Base-by-base conservation (phyloP, 2,888 invertebrate genomes). In the Hirtodrosophila trivittata region DNA sequence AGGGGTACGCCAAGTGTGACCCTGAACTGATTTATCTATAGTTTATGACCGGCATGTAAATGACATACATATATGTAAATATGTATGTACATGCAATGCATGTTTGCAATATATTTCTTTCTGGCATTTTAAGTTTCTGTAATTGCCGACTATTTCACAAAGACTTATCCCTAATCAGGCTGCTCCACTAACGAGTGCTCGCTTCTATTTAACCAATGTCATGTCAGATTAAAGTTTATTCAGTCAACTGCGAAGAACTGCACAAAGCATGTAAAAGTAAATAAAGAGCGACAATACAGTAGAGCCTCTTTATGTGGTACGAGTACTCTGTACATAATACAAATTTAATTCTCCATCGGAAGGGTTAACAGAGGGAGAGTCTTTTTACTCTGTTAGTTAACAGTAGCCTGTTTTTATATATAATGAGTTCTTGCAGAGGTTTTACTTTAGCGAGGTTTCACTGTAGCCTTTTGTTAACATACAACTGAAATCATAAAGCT, bases 1-100 rank as follows among this genome's bases (percentile, higher is more conserved):
- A 25, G 33, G 41, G 16, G 45, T 16, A 43, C 41, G 35, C 59
- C 54, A 45, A 54, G 38, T 45, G 37, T 63, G 78, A 78, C 78
- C 78, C 76, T 82, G 83, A 76, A 65, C 77, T 67, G 65, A 78
- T 74, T 78, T 66, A 63, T 65, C 56, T 50, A 45, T 57, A 62
- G 64, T 63, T 77, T 77, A 77, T 75, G 77, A 58, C 73, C 57
- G 43, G 45, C 66, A 52, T 60, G 66, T 66, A 63, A 42, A 52
- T 38, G 58, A 50, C 64, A 64, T 64, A 50, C 49, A 62, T 32
- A 49, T 9, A 12, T 7, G 8, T 3, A 2, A 14, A 12, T 13
- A 28, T n/a, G n/a, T n/a, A n/a, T n/a, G n/a, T n/a, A n/a, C n/a
- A n/a, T n/a, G n/a, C 49, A 63, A 49, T 60, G 39, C 49, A 35